Evolutionary conservation across 2,113 vertebrate species (phyloP).

Genomic region (Neodontobutis hainanensis): DNA sequence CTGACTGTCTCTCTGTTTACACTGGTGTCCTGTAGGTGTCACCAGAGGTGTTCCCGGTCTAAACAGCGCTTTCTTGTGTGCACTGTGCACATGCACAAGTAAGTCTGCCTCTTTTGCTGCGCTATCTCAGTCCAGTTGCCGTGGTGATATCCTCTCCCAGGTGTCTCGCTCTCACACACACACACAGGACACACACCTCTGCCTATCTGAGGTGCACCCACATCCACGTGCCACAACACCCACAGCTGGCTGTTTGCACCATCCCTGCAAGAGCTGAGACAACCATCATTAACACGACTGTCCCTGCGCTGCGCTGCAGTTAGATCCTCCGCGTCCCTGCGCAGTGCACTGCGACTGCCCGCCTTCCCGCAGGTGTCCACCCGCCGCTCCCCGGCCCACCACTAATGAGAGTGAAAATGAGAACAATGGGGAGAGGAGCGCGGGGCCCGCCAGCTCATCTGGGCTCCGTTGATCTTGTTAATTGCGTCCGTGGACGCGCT

Average conservation of each 20-base stretch:
- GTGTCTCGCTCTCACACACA: conserved; percentile 59
- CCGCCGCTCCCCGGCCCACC: conserved; percentile 42
- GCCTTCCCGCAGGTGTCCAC: conserved; percentile 70
- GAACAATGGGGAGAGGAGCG: conserved; percentile 78
- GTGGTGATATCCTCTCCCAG: conserved; percentile 78
- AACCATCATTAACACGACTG: conserved; percentile 68
- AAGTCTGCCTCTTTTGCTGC: conserved; percentile 48
- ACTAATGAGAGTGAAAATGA: conserved; percentile 78
- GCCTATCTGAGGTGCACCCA: conserved; percentile 29
- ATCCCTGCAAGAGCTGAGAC: too few species aligned
- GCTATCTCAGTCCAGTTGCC: conserved; percentile 78
- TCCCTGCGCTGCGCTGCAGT: conserved; percentile 52
- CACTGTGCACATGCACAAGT: conserved; percentile 35
- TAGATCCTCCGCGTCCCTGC: conserved; percentile 41
- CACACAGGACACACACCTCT: conserved; percentile 46
- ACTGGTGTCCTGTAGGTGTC: conserved; percentile 77
- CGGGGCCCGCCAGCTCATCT: conserved; percentile 74
- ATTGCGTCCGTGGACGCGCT: conserved; percentile 81
- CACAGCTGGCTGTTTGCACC: conserved; percentile 64
- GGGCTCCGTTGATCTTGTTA: conserved; percentile 80
- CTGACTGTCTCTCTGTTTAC: conserved; percentile 51
- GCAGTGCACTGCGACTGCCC: conserved; percentile 15
- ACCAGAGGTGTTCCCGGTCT: conserved; percentile 70
- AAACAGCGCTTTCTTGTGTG: conserved; percentile 28
- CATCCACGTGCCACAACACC: conserved; percentile 66